phyloP scores from a whole-genome alignment of 2,113 vertebrate species.

The Leucopsar rothschildi region DNA sequence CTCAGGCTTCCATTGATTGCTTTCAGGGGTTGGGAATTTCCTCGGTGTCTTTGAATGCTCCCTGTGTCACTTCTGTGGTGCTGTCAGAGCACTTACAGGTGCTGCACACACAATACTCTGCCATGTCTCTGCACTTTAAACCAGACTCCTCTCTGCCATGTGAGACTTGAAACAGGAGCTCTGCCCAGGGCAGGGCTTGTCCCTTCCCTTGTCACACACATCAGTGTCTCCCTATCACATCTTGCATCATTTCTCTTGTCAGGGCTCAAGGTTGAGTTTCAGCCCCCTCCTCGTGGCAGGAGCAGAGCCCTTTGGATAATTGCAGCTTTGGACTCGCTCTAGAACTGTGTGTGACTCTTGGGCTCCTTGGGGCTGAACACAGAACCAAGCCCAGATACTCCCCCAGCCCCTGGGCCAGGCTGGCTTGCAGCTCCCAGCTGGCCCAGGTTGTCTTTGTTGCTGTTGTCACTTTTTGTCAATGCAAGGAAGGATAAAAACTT shows the following conservation, averaged over 20 bases:
- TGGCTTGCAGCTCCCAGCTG: not conserved
- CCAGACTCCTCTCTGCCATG: not conserved
- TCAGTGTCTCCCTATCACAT: not conserved
- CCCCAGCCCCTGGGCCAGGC: not conserved
- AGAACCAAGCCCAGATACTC: not conserved
- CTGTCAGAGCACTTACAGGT: not conserved
- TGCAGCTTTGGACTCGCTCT: not conserved
- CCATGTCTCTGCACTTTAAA: conserved; percentile 50
- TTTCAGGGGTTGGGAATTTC: not conserved
- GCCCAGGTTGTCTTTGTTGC: not conserved
- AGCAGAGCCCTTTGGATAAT: not conserved
- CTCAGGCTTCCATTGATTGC: not conserved
- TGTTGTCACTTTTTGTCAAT: not conserved
- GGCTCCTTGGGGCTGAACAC: not conserved
- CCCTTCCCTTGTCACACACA: not conserved
- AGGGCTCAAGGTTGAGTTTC: not conserved
- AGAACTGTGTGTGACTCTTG: not conserved
- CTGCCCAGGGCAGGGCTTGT: conserved; percentile 1
- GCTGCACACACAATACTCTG: not conserved
- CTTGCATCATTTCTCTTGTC: not conserved
- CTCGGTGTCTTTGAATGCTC: not conserved
- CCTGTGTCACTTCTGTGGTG: not conserved
- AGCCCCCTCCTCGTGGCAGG: not conserved
- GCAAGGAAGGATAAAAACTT: not conserved
- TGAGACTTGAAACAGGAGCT: conserved; percentile 44